phyloP scores from a whole-genome alignment of 2,113 vertebrate species.

The Nannobrachium achirus region DNA sequence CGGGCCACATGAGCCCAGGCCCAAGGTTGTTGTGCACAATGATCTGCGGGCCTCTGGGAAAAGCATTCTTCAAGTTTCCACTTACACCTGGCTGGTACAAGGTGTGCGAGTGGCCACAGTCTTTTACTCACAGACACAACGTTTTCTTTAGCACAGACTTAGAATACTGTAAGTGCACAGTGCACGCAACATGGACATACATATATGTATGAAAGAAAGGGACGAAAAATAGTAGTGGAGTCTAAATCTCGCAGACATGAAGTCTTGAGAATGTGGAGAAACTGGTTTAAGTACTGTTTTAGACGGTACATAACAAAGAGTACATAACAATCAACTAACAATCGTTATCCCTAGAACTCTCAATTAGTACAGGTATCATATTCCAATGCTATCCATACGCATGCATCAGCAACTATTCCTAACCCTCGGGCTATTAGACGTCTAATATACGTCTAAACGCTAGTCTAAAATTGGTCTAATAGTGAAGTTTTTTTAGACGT shows the following conservation, averaged over 20 bases:
- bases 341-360: too few species aligned
- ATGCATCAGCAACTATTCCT: too few species aligned
- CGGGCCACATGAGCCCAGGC: constrained; percentile 28
- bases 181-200: constrained; percentile 38
- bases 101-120: constrained; percentile 35
- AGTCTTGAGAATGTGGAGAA: background rate
- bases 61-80: constrained; percentile 19
- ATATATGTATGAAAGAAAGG: constrained; percentile 48
- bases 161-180: constrained; percentile 15
- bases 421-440: too few species aligned
- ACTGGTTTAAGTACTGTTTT: constrained; percentile 22
- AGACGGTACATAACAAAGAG: too few species aligned
- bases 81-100: constrained; percentile 59
- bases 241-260: constrained; percentile 13
- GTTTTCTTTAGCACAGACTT: constrained; percentile 19
- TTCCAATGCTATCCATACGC: too few species aligned
- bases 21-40: background rate
- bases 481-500: too few species aligned
- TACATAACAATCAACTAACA: too few species aligned
- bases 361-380: too few species aligned
- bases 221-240: background rate
- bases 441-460: too few species aligned
- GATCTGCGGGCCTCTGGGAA: constrained; percentile 17
- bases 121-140: constrained; percentile 32
- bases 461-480: too few species aligned